Percentiles rank a stretch among this genome's conserved stretches.
Conservation (phyloP, 2,113 vertebrate species). For the Serilophus lunatus region DNA sequence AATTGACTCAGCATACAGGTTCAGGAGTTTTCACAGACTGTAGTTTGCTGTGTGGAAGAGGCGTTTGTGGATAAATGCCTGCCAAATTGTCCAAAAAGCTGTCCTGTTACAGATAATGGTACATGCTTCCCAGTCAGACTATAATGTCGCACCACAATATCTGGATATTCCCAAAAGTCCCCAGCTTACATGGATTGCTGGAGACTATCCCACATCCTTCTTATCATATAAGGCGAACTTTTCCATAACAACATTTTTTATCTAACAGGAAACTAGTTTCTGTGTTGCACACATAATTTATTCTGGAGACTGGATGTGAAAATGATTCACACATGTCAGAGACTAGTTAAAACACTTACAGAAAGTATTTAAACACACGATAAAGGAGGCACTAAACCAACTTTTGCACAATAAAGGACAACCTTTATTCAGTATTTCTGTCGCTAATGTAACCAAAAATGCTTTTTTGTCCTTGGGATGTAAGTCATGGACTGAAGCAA, state of each 20-base stretch:
- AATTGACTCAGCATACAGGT: rapidly evolving
- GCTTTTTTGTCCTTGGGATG: background rate
- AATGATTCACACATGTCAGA: background rate
- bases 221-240: background rate
- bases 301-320: background rate
- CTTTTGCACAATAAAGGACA: background rate
- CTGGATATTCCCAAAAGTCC: background rate
- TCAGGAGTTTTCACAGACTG: background rate
- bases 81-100: background rate
- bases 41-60: background rate
- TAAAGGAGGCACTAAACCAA: background rate
- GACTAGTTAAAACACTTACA: background rate
- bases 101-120: rapidly evolving
- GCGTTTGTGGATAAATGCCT: background rate
- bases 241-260: background rate
- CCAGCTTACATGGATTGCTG: background rate
- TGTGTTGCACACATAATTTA: background rate
- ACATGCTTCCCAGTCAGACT: background rate
- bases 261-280: background rate
- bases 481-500: background rate
- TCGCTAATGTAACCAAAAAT: background rate
- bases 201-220: background rate
- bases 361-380: background rate
- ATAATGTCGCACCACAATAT: background rate
- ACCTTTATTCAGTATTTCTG: background rate